These are phyloP conservation scores for Meliscaeva auricollis DNA, from an alignment of 2,888 invertebrate genomes.

Conservation along the genomic window DNA sequence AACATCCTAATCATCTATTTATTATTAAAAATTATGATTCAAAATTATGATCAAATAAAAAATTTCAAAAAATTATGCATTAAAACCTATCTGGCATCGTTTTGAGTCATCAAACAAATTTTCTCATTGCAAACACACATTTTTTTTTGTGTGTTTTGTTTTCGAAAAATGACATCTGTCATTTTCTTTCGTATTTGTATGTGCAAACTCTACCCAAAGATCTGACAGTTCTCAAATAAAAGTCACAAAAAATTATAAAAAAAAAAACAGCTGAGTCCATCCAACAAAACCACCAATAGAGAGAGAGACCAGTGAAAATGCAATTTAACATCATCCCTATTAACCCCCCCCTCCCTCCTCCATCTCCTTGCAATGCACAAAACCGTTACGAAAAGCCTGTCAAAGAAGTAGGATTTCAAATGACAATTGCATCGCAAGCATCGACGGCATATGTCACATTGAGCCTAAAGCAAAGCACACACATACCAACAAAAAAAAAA, in stretches of 20 bases:
- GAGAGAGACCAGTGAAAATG: slow-evolving; percentile 49
- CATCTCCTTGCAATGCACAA: neutral
- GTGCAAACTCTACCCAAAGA: slow-evolving; percentile 61
- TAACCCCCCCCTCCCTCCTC: neutral
- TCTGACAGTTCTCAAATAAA: slow-evolving; percentile 62
- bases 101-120: neutral
- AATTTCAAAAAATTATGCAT: too few relatives aligned
- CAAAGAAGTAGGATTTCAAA: slow-evolving; percentile 71
- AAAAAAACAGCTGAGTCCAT: slow-evolving; percentile 2
- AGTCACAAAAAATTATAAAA: slow-evolving; percentile 4
- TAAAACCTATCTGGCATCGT: neutral
- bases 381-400: slow-evolving; percentile 52
- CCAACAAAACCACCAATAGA: slow-evolving; percentile 29
- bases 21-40: too few relatives aligned
- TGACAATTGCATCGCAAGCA: slow-evolving; percentile 75
- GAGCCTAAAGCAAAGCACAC: slow-evolving; percentile 64
- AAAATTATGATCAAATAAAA: neutral
- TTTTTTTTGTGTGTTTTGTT: too few relatives aligned
- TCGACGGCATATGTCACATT: slow-evolving; percentile 70
- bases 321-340: slow-evolving; percentile 46
- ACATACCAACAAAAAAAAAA: slow-evolving; percentile 5
- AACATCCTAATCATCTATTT: too few relatives aligned
- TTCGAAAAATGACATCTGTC: slow-evolving; percentile 59
- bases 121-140: too few relatives aligned
- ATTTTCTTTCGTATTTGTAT: slow-evolving; percentile 39